A percentile compares a stretch with the other conserved stretches of the same genome.
These are phyloP conservation scores for Pleuronectes platessa DNA, from an alignment of 2,113 vertebrate species.

Conservation along the genomic window DNA sequence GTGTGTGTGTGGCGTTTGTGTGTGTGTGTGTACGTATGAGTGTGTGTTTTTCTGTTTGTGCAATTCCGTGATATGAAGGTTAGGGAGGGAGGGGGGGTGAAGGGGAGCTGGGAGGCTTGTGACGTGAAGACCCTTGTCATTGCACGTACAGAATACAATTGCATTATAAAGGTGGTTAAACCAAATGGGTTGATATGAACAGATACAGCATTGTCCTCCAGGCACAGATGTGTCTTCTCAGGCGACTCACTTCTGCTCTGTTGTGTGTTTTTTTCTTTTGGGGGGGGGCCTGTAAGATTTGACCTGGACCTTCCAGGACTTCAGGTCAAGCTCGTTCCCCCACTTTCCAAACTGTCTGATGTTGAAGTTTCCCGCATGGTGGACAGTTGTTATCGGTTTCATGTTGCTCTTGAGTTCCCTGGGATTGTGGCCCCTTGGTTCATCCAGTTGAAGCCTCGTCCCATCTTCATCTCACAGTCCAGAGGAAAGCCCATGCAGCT, in stretches of 20 bases:
- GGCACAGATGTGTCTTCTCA: neutral
- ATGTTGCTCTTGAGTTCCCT: neutral
- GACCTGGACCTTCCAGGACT: neutral
- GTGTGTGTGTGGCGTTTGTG: neutral
- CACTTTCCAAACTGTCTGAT: too few relatives aligned
- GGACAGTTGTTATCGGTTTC: neutral
- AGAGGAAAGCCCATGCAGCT: constrained; percentile 6
- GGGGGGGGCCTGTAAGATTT: neutral
- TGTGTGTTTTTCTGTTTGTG: neutral
- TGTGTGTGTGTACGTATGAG: neutral
- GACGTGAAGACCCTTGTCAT: constrained; percentile 26
- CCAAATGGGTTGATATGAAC: neutral
- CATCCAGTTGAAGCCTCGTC: neutral
- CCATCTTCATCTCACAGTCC: neutral
- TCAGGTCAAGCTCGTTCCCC: too few relatives aligned
- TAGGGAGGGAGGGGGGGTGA: neutral
- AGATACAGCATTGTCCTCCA: constrained; percentile 12
- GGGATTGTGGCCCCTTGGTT: too few relatives aligned
- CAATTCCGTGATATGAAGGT: constrained; percentile 6
- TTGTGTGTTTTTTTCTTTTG: neutral
- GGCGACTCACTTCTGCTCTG: too few relatives aligned
- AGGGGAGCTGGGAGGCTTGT: neutral
- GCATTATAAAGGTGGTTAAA: neutral
- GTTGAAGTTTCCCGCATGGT: too few relatives aligned
- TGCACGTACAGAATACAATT: neutral